Evolutionary conservation across 2,888 invertebrate genomes (phyloP), one percentile per base, ranked within the genome.

Genomic region (Mesodorylaimus sp.): DNA sequence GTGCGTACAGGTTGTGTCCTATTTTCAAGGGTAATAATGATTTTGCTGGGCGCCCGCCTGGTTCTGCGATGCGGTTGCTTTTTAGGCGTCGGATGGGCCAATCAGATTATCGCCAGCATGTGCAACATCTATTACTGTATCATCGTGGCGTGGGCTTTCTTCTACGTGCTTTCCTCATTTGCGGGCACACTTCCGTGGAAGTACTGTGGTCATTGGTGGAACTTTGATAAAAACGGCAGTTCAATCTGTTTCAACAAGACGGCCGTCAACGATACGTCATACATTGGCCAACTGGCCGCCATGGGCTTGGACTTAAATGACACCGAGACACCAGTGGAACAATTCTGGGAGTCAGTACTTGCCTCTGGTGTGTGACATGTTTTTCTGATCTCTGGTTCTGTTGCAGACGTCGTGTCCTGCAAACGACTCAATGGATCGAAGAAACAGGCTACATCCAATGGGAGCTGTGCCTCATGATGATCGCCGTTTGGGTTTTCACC

Each of bases 51-150:
- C n/a, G n/a, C n/a, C n/a, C n/a, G n/a, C n/a, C n/a, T n/a, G n/a
- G n/a, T n/a, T n/a, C n/a, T n/a, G n/a, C n/a, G n/a, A n/a, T n/a
- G n/a, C n/a, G n/a, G n/a, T n/a, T 32, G 32, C 16, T 29, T 27
- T 45, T 45, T 10, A 24, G 63, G 64, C 2, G 65, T 66, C 19
- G 65, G 65, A 5, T 58, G 65, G 48, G 65, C 64, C n/a, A 65
- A 66, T 50, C 58, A 63, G 28, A 58, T 65, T 51, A 62, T 62
- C 39, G 56, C 62, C 3, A 64, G 62, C 53, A 61, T 66, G 61
- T 63, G 64, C 55, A 60, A 61, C 29, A 57, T 60, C 45, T 65
- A 65, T 50, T 66, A 63, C 51, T 65, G 64, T 54, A 61, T 65
- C 27, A 65, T 65, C 26, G 58, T 61, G 43, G 54, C 60, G 19